Evolutionary conservation across 2,797 vertebrate genomes (phyloP), one percentile per base, ranked within the genome.

Genomic region (Silurus aristotelis): DNA sequence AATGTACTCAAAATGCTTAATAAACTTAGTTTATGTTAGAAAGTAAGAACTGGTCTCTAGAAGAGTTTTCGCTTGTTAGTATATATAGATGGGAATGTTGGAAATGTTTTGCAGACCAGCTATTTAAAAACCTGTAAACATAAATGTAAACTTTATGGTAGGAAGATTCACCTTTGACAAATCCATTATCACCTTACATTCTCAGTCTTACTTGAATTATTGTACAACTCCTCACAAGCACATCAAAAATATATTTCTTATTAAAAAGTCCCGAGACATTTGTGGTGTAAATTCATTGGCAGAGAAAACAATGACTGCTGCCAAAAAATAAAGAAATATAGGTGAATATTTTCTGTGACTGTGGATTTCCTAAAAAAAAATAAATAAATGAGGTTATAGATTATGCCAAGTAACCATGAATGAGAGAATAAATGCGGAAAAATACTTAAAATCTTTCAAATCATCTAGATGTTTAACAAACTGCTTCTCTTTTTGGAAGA

Each of bases 1-100:
- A 55, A 80, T 80, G 73, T 76, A 87, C 78, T 86, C 46, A 46
- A 82, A 60, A 60, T 19, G 22, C 48, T 55, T 83, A 64, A 87
- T 14, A 25, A 31, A 67, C 86, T 73, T 60, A 52, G 55, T 20
- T 25, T 9, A 61, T n/a, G 27, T 63, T 67, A 27, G 66, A 80
- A 68, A 61, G 17, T 79, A 38, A 78, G 38, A 75, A 55, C 15
- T 7, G 8, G 48, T 3, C 17, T 43, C 31, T 43, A 43, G 31
- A 70, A 70, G 9, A 8, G 38, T 5, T 71, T 71, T 71, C 13
- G 2, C 10, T 22, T 10, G 67, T 43, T 70, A 70, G 17, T 43
- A 10, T 22, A 12, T 19, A 46, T 22, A 71, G 19, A 71, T 12
- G 13, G 27, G 17, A 27, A 38, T 19, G 66, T 67, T 38, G 38